Conservation (phyloP, 1,140 invertebrate genomes). For the Lepeophtheirus salmonis region DNA sequence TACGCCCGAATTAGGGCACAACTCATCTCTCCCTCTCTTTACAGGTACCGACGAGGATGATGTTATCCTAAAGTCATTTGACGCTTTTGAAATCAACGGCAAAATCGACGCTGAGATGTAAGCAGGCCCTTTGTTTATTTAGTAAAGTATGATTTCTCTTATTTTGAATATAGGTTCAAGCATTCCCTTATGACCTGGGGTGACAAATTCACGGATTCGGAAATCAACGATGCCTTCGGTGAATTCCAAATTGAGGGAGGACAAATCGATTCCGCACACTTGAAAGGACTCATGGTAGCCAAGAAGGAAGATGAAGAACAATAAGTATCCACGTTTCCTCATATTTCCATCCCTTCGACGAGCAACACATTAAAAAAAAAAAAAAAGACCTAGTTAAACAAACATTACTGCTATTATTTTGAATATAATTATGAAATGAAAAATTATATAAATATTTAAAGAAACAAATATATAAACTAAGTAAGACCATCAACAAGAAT, state of each 20-base stretch:
- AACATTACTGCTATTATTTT: too few species aligned
- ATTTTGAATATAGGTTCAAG: constrained; percentile 46
- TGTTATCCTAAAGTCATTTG: constrained; percentile 81
- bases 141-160: constrained; percentile 2
- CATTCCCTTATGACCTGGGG: constrained; percentile 86
- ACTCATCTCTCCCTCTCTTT: constrained; percentile 24
- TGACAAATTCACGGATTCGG: constrained; percentile 79
- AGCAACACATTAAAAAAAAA: too few species aligned
- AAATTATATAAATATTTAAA: too few species aligned
- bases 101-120: constrained; percentile 65
- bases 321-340: not conserved
- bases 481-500: too few species aligned
- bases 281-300: constrained; percentile 68
- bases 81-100: constrained; percentile 66
- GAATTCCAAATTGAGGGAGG: constrained; percentile 82
- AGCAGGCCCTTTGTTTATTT: constrained; percentile 20
- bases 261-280: constrained; percentile 69
- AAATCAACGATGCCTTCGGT: constrained; percentile 84
- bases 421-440: too few species aligned
- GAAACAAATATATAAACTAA: too few species aligned
- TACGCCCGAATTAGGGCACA: not conserved
- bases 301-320: constrained; percentile 47
- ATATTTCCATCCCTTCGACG: not conserved
- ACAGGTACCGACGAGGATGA: constrained; percentile 76
- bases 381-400: too few species aligned